Percentiles rank a stretch among this genome's conserved stretches.
Conservation (phyloP, 2,113 vertebrate genomes). For the Manacus vitellinus region DNA sequence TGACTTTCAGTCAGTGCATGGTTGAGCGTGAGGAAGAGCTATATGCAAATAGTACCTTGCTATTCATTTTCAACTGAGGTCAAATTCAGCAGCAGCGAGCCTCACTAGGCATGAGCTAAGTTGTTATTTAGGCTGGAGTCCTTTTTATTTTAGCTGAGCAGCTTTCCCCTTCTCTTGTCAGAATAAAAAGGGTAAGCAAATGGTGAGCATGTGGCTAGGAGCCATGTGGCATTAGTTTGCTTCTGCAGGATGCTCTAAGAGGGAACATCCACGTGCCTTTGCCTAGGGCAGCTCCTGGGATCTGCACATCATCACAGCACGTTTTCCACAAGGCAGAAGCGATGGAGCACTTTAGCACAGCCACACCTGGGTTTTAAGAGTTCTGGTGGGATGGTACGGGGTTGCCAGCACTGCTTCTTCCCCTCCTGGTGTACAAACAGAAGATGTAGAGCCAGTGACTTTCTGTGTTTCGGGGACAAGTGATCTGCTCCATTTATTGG, state of each 20-base stretch:
- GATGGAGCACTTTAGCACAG: not conserved
- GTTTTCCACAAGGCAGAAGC: not conserved
- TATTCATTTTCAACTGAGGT: not conserved
- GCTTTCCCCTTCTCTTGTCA: not conserved
- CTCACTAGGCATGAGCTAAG: not conserved
- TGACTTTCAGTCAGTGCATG: not conserved
- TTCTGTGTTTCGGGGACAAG: accelerated
- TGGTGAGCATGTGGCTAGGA: not conserved
- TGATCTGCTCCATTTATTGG: not conserved
- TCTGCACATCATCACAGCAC: accelerated
- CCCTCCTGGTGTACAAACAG: not conserved
- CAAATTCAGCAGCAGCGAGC: not conserved
- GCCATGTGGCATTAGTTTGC: not conserved
- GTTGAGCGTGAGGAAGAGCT: not conserved
- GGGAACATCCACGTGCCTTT: not conserved
- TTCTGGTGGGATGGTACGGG: accelerated
- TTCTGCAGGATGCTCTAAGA: not conserved
- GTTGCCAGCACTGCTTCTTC: not conserved
- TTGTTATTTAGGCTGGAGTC: not conserved
- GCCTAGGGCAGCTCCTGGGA: not conserved
- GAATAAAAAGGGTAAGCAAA: not conserved
- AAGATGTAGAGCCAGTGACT: not conserved
- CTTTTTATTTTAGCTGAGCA: not conserved
- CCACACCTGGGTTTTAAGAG: not conserved
- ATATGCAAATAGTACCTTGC: not conserved